A percentile compares a stretch with the other conserved stretches of the same genome.
Evolutionary conservation across 1,140 invertebrate genomes (phyloP).

Genomic region (Brachionus sp.): DNA sequence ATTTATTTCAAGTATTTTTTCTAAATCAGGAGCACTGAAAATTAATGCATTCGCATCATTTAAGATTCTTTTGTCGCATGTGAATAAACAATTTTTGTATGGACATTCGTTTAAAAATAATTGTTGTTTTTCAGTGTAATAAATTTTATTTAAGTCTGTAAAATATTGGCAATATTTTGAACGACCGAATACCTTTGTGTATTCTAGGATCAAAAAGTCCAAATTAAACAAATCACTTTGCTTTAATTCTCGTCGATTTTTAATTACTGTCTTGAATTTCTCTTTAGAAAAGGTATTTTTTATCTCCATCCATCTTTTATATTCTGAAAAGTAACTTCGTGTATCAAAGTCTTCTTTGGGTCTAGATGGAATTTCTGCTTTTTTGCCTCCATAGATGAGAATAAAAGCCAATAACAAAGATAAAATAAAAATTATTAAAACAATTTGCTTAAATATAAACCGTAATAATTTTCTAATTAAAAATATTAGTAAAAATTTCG

Average conservation of each 20-base stretch:
- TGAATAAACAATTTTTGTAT: slow-evolving; percentile 39
- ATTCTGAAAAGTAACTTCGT: not conserved
- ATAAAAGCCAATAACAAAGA: not conserved
- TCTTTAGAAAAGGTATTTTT: not conserved
- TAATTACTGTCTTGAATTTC: not conserved
- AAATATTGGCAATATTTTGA: not conserved
- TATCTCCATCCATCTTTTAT: not conserved
- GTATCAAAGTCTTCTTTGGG: not conserved
- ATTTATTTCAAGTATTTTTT: not conserved
- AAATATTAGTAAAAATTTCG: not conserved
- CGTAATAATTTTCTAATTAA: not conserved
- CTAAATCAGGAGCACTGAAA: not conserved
- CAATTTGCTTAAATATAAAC: not conserved
- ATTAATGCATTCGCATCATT: not conserved
- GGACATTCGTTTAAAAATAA: slow-evolving; percentile 21
- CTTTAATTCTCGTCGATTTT: not conserved
- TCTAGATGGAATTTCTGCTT: not conserved
- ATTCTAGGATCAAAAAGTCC: not conserved
- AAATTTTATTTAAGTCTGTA: not conserved
- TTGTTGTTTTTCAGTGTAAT: not conserved
- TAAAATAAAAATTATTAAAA: not conserved
- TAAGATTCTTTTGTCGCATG: not conserved
- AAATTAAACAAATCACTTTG: not conserved
- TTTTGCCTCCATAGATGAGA: not conserved
- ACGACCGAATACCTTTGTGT: not conserved